A percentile compares a stretch with the other conserved stretches of the same genome.
Evolutionary conservation across 2,113 vertebrate species (phyloP).

Genomic region (Jacana jacana): DNA sequence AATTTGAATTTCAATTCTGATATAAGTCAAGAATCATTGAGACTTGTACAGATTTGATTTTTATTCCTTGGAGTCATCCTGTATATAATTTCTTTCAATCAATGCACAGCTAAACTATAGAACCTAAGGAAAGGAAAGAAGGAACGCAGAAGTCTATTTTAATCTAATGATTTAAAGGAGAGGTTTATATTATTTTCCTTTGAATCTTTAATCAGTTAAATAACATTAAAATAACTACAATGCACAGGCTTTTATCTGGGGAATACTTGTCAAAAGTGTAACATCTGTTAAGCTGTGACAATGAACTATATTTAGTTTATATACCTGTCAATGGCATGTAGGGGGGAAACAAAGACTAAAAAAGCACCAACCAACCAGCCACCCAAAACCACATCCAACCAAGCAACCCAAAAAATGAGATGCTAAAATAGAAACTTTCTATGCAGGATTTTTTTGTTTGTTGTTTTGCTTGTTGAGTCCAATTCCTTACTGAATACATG

Average conservation of each 20-base stretch:
- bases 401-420: background rate
- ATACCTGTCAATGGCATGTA: background rate
- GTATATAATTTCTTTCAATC: background rate
- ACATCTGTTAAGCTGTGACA: background rate
- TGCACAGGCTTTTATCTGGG: background rate
- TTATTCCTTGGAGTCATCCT: background rate
- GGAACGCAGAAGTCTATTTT: background rate
- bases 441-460: background rate
- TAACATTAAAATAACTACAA: background rate
- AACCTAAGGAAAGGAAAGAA: background rate
- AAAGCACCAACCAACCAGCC: background rate
- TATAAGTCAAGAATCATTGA: background rate
- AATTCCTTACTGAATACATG: background rate
- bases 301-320: background rate
- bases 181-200: background rate
- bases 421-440: background rate
- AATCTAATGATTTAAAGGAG: background rate
- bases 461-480: background rate
- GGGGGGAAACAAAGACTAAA: background rate
- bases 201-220: background rate
- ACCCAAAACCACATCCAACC: background rate
- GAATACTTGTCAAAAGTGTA: background rate
- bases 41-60: background rate
- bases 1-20: background rate
- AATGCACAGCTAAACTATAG: background rate